Conservation (phyloP, 1,140 invertebrate species). For the Ceratina calcarata region DNA sequence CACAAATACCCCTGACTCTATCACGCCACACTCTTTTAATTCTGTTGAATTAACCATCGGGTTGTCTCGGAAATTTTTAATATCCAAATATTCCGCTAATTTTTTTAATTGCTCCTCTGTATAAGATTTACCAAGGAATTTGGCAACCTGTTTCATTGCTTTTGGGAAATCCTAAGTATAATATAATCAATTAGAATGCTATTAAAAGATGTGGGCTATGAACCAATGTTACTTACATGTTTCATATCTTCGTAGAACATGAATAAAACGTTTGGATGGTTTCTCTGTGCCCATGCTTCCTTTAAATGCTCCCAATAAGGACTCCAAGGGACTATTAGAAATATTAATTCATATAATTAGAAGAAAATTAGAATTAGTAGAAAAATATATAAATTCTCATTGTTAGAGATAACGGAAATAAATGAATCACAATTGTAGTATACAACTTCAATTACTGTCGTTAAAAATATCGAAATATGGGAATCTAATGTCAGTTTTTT, state of each 20-base stretch:
- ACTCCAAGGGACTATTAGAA: conserved; percentile 84
- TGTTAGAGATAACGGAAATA: no score
- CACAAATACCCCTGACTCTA: conserved; percentile 82
- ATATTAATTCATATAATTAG: not conserved
- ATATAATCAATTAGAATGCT: not conserved
- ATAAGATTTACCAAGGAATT: conserved; percentile 83
- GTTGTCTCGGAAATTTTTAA: conserved; percentile 88
- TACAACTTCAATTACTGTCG: not conserved
- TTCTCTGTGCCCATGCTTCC: conserved; percentile 85
- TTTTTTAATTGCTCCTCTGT: conserved; percentile 80
- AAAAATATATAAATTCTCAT: not conserved
- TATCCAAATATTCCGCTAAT: conserved; percentile 84
- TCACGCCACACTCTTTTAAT: conserved; percentile 82
- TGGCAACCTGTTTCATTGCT: conserved; percentile 74
- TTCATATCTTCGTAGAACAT: conserved; percentile 91
- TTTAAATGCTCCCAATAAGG: conserved; percentile 88
- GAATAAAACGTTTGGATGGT: conserved; percentile 87
- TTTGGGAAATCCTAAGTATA: conserved; percentile 48
- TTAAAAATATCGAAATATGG: conserved; percentile 68
- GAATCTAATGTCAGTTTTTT: conserved; percentile 81
- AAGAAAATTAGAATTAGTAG: no score
- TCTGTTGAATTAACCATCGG: conserved; percentile 83
- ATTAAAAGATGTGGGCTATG: not conserved
- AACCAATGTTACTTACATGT: conserved; percentile 76
- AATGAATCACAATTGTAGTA: not conserved